phyloP scores from a whole-genome alignment of 53 echinoderm and acorn worm species.

The Temnopleurus reevesii region DNA sequence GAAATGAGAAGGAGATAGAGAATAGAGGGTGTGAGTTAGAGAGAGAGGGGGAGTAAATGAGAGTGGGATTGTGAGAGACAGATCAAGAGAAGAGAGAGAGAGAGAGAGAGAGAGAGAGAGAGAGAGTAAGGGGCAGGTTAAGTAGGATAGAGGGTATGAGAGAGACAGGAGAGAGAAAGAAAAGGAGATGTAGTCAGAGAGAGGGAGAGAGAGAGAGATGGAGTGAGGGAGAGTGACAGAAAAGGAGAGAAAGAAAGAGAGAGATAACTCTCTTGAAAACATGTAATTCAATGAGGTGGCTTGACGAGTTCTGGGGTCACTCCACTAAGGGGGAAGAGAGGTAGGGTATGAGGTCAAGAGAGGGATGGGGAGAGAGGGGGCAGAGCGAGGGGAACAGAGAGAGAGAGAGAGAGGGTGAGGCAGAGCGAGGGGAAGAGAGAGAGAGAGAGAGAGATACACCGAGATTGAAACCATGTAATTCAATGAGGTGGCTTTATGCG shows the following conservation, averaged over 20 bases:
- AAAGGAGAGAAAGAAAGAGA: too few relatives aligned
- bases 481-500: conserved; percentile 13
- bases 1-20: background rate
- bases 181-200: too few relatives aligned
- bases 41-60: background rate
- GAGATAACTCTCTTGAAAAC: too few relatives aligned
- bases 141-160: too few relatives aligned
- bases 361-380: background rate
- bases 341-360: too few relatives aligned
- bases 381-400: background rate
- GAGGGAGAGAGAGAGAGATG: background rate
- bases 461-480: conserved; percentile 26
- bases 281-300: too few relatives aligned
- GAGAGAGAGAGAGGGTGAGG: background rate
- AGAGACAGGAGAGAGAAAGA: too few relatives aligned
- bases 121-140: too few relatives aligned
- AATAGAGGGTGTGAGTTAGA: background rate
- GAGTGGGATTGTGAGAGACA: too few relatives aligned
- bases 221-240: background rate
- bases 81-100: background rate
- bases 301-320: too few relatives aligned
- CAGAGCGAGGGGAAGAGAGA: background rate
- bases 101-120: background rate
- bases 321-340: too few relatives aligned
- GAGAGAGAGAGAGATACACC: background rate